phyloP scores from a whole-genome alignment of 1,140 invertebrate genomes.

The Hestina assimilis region DNA sequence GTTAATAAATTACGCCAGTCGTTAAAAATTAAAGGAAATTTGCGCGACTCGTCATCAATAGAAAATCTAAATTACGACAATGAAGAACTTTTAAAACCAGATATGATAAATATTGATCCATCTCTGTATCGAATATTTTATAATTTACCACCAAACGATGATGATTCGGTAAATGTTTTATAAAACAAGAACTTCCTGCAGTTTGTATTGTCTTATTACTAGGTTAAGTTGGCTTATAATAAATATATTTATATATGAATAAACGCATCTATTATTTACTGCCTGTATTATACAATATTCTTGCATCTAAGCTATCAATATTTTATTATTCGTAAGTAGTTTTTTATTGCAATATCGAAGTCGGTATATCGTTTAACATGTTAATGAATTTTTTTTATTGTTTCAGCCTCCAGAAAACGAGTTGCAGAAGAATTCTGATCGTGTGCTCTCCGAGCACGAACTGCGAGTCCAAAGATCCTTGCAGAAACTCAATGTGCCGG shows the following conservation, averaged over 20 bases:
- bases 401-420: slow-evolving; percentile 95
- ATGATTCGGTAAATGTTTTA: slow-evolving; percentile 49
- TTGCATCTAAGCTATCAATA: background rate
- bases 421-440: slow-evolving; percentile 89
- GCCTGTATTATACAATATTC: background rate
- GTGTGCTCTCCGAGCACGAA: slow-evolving; percentile 93
- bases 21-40: slow-evolving; percentile 43
- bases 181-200: background rate
- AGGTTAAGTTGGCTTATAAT: background rate
- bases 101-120: slow-evolving; percentile 26
- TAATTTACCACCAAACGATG: slow-evolving; percentile 49
- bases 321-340: slow-evolving; percentile 14
- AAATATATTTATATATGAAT: slow-evolving; percentile 9
- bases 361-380: background rate
- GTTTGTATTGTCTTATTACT: background rate
- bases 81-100: slow-evolving; percentile 25
- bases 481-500: slow-evolving; percentile 94
- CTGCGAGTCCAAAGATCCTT: slow-evolving; percentile 93
- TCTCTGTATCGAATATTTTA: slow-evolving; percentile 47
- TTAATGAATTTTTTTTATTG: slow-evolving; percentile 28
- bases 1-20: slow-evolving; percentile 54
- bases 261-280: background rate
- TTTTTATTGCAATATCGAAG: background rate
- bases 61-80: slow-evolving; percentile 44
- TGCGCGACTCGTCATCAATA: slow-evolving; percentile 60